A percentile compares a stretch with the other conserved stretches of the same genome.
phyloP scores from a whole-genome alignment of 2,797 vertebrate genomes.

The Natrix natrix region DNA sequence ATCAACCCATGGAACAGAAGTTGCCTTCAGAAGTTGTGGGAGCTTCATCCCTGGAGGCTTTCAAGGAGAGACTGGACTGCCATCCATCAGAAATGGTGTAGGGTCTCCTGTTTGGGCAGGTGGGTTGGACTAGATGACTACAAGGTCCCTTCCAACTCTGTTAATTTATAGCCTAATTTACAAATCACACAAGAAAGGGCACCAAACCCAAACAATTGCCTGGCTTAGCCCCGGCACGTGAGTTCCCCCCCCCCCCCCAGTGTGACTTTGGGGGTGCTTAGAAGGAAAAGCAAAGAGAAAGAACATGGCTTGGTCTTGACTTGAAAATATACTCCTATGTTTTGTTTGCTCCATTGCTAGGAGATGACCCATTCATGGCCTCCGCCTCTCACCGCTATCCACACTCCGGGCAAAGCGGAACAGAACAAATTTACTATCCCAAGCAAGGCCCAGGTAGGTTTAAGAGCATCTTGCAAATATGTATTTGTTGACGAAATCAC shows the following conservation, averaged over 20 bases:
- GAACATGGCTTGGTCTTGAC: not conserved
- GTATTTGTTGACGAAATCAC: not conserved
- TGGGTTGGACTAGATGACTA: no score
- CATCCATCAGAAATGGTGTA: no score
- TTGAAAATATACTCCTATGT: slow-evolving; percentile 10
- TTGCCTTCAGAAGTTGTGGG: no score
- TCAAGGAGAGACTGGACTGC: no score
- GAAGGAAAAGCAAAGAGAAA: slow-evolving; percentile 33
- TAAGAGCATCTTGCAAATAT: not conserved
- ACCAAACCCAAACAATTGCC: not conserved
- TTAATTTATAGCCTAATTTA: not conserved
- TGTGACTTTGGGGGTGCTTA: not conserved
- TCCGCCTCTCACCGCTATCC: slow-evolving; percentile 89
- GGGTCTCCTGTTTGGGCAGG: no score
- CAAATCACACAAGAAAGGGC: not conserved
- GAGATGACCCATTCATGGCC: slow-evolving; percentile 97
- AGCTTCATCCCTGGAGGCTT: no score
- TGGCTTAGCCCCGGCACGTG: not conserved
- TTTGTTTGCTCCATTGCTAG: slow-evolving; percentile 55
- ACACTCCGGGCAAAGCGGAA: slow-evolving; percentile 88
- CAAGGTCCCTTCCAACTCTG: no score
- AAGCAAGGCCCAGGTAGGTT: slow-evolving; percentile 79
- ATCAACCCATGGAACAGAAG: no score
- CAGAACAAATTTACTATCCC: slow-evolving; percentile 88
- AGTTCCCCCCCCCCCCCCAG: no score